Conservation (phyloP, 2,888 invertebrate genomes). For the Shargacucullia verbasci region DNA sequence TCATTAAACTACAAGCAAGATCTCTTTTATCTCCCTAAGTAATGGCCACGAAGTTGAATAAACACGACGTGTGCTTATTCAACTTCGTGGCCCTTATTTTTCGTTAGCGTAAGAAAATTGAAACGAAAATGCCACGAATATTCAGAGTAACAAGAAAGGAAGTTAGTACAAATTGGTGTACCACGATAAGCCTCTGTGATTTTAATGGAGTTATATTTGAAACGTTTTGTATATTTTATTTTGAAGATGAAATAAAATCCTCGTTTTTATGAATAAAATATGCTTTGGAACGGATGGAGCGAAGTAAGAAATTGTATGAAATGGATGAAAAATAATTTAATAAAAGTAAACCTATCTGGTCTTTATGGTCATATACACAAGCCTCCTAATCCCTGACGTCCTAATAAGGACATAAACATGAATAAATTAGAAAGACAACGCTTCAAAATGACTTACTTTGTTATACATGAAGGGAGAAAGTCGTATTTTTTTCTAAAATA, state of each 20-base stretch:
- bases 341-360: no score
- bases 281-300: background rate
- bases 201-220: constrained; percentile 37
- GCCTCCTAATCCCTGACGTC: no score
- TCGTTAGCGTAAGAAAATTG: constrained; percentile 6
- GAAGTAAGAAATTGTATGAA: background rate
- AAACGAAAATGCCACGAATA: constrained; percentile 19
- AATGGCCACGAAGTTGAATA: constrained; percentile 35
- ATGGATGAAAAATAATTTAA: no score
- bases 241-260: background rate
- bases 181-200: constrained; percentile 44
- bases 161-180: constrained; percentile 40
- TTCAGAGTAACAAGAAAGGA: constrained; percentile 26
- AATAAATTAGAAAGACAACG: no score
- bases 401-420: no score
- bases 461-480: no score
- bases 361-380: no score
- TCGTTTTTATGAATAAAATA: background rate
- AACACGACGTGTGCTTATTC: constrained; percentile 14
- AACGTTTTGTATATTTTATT: constrained; percentile 10
- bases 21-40: constrained; percentile 8
- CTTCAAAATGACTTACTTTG: no score
- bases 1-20: constrained; percentile 1
- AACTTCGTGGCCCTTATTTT: no score
- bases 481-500: no score